Base-by-base conservation (phyloP, 2,797 vertebrate genomes). In the Xiphophorus birchmanni region DNA sequence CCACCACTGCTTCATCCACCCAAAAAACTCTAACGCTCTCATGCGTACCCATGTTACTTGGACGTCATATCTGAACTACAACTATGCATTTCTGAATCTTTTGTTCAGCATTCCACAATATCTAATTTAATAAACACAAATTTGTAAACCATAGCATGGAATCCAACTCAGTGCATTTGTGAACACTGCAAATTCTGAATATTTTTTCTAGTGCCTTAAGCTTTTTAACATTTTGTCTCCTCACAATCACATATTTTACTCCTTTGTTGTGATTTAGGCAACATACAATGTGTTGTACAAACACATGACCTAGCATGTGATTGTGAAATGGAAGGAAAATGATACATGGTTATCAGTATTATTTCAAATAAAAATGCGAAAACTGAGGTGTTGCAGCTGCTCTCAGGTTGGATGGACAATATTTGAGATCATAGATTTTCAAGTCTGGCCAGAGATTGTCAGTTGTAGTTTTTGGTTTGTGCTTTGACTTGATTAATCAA, bases 21-120 rank as follows among this genome's bases (percentile, higher is more conserved):
- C 50, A 37, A 45, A 80, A 65, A 65, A 65, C 7, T 5, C 60
- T 35, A 18, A 93, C 90, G 86, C 88, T 87, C 85, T 86, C 85
- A 82, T 85, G 82, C 88, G 84, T 78, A 82, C 84, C 74, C 81
- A 71, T 74, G 80, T 80, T 87, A 83, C 87, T 89, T 87, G 37
- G 42, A 78, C 7, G 42, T 90, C 86, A 91, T 94, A 94, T 92
- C 94, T 95, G 93, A 86, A 88, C 84, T 26, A 63, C 18, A 83
- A 80, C 47, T 42, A 73, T 44, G 69, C 26, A 74, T 67, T 81
- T 76, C 74, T 63, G 29, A 35, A 23, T 73, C n/a, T 75, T 12
- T 82, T 81, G 56, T 80, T 69, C 79, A 56, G 4, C n/a, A 65
- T 80, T 81, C 50, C 75, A 54, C 63, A 10, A 75, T 37, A 29